Evolutionary conservation across 2,888 invertebrate species (phyloP), one percentile per base, ranked within the genome.

Genomic region (Sicus ferrugineus): DNA sequence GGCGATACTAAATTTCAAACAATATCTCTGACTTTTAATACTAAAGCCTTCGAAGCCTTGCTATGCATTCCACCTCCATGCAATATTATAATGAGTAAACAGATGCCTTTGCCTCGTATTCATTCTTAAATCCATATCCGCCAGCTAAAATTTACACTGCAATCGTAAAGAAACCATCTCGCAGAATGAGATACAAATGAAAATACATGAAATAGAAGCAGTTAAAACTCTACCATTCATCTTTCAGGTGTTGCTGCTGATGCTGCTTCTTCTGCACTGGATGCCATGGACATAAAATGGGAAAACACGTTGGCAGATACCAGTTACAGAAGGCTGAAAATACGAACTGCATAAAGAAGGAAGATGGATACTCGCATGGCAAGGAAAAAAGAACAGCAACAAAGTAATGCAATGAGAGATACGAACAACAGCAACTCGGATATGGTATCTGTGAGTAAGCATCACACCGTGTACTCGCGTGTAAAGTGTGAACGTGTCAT

Each of bases 371-470:
- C 6, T 21, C 38, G 42, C 38, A 21, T 42, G 42, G 4, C 5
- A 42, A 16, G 9, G 0, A 42, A 42, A 42, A 42, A 16, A 4
- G 9, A 46, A 46, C 5, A 5, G 46, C 46, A 1, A 3, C 34
- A 46, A 46, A 46, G n/a, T 16, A 46, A 34, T 34, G 38, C 5
- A 34, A 11, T 34, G 11, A 34, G 11, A 34, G 38, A 34, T 26
- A 48, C 31, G 42, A 62, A 3, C 70, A 68, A 62, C 70, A 56
- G 62, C 67, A 69, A 64, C 68, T 65, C 72, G 72, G 69, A 50
- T 14, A 48, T 62, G 14, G 46, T 26, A 46, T 38, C 62, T 46
- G 46, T 62, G n/a, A 28, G 28, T 42, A 56, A 59, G 59, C 21
- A 31, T 0, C 50, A 9, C 21, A 0, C 21, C 3, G 16, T 1